A percentile compares a stretch with the other conserved stretches of the same genome.
Evolutionary conservation across 2,797 vertebrate species (phyloP).

Genomic region (Luscinia luscinia): DNA sequence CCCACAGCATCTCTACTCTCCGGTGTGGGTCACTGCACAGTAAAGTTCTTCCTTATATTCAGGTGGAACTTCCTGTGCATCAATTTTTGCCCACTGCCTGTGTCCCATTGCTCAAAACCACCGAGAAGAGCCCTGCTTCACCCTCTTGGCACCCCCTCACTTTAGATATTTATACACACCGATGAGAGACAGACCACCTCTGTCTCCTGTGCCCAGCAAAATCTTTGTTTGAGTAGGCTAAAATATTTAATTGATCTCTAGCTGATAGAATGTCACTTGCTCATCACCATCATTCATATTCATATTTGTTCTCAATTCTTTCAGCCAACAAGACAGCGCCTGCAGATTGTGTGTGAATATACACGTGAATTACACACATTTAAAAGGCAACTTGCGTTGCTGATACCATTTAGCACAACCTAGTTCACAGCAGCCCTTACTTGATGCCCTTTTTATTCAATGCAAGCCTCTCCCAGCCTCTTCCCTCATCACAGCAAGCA

Average conservation of each 20-base stretch:
- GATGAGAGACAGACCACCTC: not conserved
- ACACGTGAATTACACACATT: not conserved
- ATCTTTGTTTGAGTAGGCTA: not conserved
- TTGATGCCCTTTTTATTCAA: not conserved
- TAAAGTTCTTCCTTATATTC: not conserved
- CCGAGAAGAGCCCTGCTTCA: not conserved
- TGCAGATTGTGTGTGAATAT: not conserved
- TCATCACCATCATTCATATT: not conserved
- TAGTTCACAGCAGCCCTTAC: not conserved
- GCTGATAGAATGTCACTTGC: not conserved
- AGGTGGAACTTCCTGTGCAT: not conserved
- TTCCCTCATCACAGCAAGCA: accelerated
- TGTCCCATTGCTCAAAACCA: not conserved
- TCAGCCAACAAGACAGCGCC: not conserved
- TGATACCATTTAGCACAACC: not conserved
- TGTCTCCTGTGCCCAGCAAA: not conserved
- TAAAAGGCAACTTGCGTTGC: not conserved
- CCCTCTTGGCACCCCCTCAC: not conserved
- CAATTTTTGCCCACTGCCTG: not conserved
- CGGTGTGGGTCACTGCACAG: not conserved
- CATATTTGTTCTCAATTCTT: not conserved
- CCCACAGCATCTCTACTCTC: not conserved
- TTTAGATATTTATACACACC: not conserved
- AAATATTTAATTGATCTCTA: not conserved
- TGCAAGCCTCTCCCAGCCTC: not conserved